Percentiles rank a stretch among this genome's conserved stretches.
Conservation (phyloP, 2,113 vertebrate species). For the Paramisgurnus dabryanus region DNA sequence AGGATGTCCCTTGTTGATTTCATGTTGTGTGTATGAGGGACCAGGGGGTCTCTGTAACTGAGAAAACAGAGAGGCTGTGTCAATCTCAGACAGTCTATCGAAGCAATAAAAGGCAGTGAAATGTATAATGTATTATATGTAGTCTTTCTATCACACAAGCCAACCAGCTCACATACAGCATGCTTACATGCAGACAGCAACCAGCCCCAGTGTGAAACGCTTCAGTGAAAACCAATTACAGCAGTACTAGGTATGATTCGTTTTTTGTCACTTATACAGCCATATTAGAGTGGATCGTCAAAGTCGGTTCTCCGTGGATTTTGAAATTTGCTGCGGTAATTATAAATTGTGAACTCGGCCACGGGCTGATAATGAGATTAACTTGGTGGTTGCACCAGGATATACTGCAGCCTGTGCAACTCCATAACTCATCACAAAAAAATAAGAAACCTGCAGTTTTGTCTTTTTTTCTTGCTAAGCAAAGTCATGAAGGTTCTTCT, state of each 20-base stretch:
- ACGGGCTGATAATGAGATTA: slow-evolving; percentile 36
- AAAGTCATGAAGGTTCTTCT: neutral
- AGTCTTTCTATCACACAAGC: neutral
- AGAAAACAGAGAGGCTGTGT: neutral
- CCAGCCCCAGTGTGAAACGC: neutral
- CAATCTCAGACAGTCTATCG: slow-evolving; percentile 6
- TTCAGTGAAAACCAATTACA: slow-evolving; percentile 11
- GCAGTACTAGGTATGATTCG: neutral
- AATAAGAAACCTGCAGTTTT: neutral
- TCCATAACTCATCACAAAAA: slow-evolving; percentile 28
- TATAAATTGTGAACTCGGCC: slow-evolving; percentile 8
- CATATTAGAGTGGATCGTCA: neutral
- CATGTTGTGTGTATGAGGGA: slow-evolving; percentile 88
- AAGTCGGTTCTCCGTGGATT: slow-evolving; percentile 4
- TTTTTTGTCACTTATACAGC: neutral
- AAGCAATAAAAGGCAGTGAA: neutral
- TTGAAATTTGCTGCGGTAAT: slow-evolving; percentile 20
- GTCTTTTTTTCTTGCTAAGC: neutral
- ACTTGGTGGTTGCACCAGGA: neutral
- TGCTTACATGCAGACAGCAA: slow-evolving; percentile 14
- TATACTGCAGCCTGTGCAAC: neutral
- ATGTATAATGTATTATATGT: no score
- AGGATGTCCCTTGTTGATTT: slow-evolving; percentile 95
- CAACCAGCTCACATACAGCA: neutral
- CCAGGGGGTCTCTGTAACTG: slow-evolving; percentile 90